Percentiles rank a stretch among this genome's conserved stretches.
Evolutionary conservation across 23 tunicate genomes (phyloP).

Genomic region (Ciona savignyi): DNA sequence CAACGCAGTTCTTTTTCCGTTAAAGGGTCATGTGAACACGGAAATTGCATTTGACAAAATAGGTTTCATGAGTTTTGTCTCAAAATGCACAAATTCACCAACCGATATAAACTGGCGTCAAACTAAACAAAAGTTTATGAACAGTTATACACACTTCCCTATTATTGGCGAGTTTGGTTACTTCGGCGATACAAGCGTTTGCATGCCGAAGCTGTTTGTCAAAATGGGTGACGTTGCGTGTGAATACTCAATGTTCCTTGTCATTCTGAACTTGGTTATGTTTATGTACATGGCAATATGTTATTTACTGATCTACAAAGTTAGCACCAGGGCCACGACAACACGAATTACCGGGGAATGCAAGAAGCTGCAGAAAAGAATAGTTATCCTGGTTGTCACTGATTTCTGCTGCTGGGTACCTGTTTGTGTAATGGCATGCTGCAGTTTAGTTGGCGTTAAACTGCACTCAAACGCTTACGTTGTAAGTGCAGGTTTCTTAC

Average conservation of each 20-base stretch:
- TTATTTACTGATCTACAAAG: background rate
- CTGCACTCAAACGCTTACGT: conserved; percentile 2
- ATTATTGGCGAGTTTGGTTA: background rate
- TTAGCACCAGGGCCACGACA: background rate
- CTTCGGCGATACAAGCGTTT: background rate
- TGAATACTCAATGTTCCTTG: background rate
- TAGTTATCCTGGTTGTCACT: background rate
- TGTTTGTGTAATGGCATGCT: conserved; percentile 8
- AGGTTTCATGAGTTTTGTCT: background rate
- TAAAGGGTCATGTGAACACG: background rate
- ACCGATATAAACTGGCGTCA: background rate
- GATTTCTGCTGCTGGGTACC: conserved; percentile 17
- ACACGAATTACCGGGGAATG: background rate
- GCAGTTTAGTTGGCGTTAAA: background rate
- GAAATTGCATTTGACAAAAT: background rate
- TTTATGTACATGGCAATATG: background rate
- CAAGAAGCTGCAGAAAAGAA: background rate
- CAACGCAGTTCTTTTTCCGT: background rate
- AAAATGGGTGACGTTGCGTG: background rate
- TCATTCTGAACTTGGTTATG: background rate
- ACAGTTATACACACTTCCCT: background rate
- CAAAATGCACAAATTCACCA: background rate
- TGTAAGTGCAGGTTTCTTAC: conserved; percentile 9
- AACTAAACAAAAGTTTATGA: background rate
- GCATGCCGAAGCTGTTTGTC: background rate